These are phyloP conservation scores for Hydropsyche tenuis DNA, from an alignment of 1,140 invertebrate genomes.

Conservation along the genomic window DNA sequence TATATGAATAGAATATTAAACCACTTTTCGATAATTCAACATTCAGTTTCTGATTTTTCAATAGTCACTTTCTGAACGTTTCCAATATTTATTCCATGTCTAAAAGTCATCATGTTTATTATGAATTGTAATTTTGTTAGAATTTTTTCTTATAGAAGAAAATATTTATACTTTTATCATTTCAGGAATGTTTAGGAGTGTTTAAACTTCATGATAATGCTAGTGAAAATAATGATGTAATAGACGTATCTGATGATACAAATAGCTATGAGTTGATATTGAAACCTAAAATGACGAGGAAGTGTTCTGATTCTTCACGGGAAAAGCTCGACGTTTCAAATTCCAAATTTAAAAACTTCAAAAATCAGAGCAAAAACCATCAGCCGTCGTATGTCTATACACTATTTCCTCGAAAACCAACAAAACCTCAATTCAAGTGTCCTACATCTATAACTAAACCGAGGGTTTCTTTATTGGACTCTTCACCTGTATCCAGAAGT, in stretches of 20 bases:
- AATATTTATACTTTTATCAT: not conserved
- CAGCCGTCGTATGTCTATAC: not conserved
- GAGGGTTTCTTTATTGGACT: not conserved
- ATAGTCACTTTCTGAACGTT: no score
- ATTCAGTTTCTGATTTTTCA: no score
- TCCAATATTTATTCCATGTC: no score
- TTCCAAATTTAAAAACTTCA: not conserved
- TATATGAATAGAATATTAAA: no score
- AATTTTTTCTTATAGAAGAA: no score
- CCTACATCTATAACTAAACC: not conserved
- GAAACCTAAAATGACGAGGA: no score
- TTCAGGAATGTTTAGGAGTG: conserved; percentile 6
- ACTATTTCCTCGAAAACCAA: no score
- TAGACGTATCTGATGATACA: conserved; percentile 23
- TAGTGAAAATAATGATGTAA: not conserved
- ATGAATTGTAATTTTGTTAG: no score
- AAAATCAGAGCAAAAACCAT: not conserved
- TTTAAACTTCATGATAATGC: not conserved
- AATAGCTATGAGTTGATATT: not conserved
- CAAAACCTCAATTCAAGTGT: not conserved
- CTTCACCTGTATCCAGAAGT: not conserved
- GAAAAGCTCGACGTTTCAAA: not conserved
- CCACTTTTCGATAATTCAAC: no score
- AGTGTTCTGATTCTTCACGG: not conserved
- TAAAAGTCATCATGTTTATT: no score